phyloP scores from a whole-genome alignment of 2,888 invertebrate genomes.

The Melikaiella ostensackeni region DNA sequence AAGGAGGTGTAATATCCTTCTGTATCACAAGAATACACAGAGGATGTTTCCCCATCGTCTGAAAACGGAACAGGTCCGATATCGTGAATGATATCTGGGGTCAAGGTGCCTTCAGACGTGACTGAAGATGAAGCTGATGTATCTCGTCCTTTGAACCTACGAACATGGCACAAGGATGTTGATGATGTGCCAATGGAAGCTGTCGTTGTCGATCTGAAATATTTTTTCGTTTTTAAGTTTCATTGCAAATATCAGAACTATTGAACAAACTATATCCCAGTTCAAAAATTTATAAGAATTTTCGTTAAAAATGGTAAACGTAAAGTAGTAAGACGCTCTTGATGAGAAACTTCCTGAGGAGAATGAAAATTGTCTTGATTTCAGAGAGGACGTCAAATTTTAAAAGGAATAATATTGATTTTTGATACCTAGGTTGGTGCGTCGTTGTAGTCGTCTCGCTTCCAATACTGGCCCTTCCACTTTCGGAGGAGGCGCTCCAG shows the following conservation, averaged over 20 bases:
- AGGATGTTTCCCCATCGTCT: slow-evolving; percentile 92
- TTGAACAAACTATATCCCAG: neutral
- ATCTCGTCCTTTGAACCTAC: slow-evolving; percentile 76
- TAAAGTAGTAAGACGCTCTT: too few species aligned
- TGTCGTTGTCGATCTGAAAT: slow-evolving; percentile 74
- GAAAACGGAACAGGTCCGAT: slow-evolving; percentile 79
- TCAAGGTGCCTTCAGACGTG: slow-evolving; percentile 90
- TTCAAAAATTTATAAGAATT: neutral
- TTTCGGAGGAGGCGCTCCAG: slow-evolving; percentile 96
- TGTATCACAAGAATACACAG: slow-evolving; percentile 96
- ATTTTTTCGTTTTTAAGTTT: neutral
- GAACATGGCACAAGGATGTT: slow-evolving; percentile 73
- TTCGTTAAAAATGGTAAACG: too few species aligned
- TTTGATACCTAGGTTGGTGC: slow-evolving; percentile 71
- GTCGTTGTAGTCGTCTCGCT: slow-evolving; percentile 88
- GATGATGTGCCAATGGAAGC: slow-evolving; percentile 76
- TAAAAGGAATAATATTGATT: neutral
- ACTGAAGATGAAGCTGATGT: slow-evolving; percentile 90
- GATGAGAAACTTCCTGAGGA: neutral
- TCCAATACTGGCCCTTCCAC: slow-evolving; percentile 90
- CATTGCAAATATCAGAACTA: neutral
- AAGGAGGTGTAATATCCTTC: slow-evolving; percentile 99
- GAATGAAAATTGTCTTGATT: neutral
- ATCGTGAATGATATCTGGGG: slow-evolving; percentile 89
- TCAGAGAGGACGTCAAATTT: neutral